Evolutionary conservation across 2,888 invertebrate species (phyloP).

Genomic region (Ormyrus thymus): DNA sequence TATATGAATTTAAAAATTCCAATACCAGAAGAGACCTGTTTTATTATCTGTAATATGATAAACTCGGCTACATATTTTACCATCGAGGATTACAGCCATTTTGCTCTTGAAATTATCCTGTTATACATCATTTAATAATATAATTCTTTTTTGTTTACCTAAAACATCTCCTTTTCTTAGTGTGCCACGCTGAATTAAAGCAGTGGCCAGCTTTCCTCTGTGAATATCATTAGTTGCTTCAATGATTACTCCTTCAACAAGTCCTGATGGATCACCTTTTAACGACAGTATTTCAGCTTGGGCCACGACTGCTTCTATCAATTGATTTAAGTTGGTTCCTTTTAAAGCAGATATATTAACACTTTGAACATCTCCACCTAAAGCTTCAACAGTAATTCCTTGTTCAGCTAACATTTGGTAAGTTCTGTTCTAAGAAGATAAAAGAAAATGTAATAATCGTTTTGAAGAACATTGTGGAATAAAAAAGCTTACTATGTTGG

Average conservation of each 20-base stretch:
- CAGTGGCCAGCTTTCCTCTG: constrained; percentile 80
- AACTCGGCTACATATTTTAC: too few species aligned
- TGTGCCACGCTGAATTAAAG: constrained; percentile 80
- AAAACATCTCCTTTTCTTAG: constrained; percentile 77
- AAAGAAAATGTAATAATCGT: constrained; percentile 15
- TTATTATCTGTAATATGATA: too few species aligned
- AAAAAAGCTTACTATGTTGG: constrained; percentile 83
- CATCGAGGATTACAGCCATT: not conserved
- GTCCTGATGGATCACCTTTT: constrained; percentile 87
- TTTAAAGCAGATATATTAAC: constrained; percentile 94
- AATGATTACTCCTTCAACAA: constrained; percentile 92
- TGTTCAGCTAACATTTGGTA: constrained; percentile 85
- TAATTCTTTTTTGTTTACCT: constrained; percentile 63
- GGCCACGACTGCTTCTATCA: constrained; percentile 89
- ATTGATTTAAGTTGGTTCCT: constrained; percentile 83
- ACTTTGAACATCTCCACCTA: constrained; percentile 94
- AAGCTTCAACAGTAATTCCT: constrained; percentile 89
- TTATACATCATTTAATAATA: not conserved
- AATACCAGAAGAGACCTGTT: too few species aligned
- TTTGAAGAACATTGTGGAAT: not conserved
- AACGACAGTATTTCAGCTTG: constrained; percentile 93
- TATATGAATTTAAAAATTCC: too few species aligned
- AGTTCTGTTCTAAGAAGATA: constrained; percentile 80
- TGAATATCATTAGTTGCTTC: constrained; percentile 86
- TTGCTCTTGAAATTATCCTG: constrained; percentile 10